These are phyloP conservation scores for Saccostrea echinata DNA, from an alignment of 1,140 invertebrate genomes.

Conservation along the genomic window DNA sequence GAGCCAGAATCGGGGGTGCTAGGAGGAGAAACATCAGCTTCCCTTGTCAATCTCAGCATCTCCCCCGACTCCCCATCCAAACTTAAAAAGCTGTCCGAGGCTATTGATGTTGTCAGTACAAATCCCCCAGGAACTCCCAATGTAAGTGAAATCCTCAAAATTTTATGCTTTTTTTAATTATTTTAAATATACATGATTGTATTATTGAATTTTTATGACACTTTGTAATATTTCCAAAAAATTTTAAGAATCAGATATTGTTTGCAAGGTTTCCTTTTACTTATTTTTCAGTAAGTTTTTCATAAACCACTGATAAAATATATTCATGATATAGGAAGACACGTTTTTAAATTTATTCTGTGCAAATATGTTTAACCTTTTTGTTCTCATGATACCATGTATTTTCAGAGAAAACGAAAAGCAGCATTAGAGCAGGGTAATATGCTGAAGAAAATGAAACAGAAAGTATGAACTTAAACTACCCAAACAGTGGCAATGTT, in stretches of 20 bases:
- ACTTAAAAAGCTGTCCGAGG: slow-evolving; percentile 74
- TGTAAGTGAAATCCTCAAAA: slow-evolving; percentile 70
- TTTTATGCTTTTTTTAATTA: not conserved
- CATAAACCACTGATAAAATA: no score
- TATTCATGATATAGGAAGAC: no score
- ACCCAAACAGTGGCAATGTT: not conserved
- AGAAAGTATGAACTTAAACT: slow-evolving; percentile 71
- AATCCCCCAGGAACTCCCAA: slow-evolving; percentile 73
- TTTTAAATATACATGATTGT: no score
- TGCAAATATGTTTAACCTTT: not conserved
- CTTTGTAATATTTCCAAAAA: no score
- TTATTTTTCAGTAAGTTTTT: no score
- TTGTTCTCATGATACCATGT: not conserved
- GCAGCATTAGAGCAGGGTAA: slow-evolving; percentile 81
- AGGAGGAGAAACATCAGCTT: not conserved
- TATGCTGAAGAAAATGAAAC: slow-evolving; percentile 81
- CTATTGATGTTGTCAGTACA: slow-evolving; percentile 79
- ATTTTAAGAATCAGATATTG: no score
- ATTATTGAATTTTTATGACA: no score
- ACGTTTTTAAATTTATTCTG: no score
- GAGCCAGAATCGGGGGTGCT: not conserved
- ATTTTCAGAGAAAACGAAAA: slow-evolving; percentile 81
- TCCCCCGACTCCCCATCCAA: slow-evolving; percentile 62
- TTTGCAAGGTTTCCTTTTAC: no score
- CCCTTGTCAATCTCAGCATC: not conserved